phyloP scores from a whole-genome alignment of 1,140 invertebrate species.

The Triops longicaudatus region DNA sequence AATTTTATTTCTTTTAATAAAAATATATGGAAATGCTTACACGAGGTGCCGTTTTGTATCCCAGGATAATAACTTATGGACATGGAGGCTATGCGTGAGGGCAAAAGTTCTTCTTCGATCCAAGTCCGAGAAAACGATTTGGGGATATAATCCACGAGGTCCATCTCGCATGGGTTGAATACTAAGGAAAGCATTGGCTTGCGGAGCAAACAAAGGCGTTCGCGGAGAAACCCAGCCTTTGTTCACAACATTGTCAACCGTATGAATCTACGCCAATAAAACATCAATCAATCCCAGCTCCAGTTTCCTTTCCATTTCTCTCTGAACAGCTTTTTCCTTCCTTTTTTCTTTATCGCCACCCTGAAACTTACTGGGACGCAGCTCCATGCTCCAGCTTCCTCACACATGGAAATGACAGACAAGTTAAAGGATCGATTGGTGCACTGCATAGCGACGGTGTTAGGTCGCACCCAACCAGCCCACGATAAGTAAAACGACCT shows the following conservation, averaged over 20 bases:
- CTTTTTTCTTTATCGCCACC: not conserved
- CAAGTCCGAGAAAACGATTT: not conserved
- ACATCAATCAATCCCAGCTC: not conserved
- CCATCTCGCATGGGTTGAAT: slow-evolving; percentile 1
- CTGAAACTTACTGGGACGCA: not conserved
- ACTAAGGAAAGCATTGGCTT: not conserved
- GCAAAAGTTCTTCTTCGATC: not conserved
- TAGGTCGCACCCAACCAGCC: not conserved
- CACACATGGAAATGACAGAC: slow-evolving; percentile 7
- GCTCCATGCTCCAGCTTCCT: not conserved
- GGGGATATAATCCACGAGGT: not conserved
- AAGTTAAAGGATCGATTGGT: slow-evolving; percentile 3
- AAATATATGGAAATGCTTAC: not conserved
- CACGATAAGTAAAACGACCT: slow-evolving; percentile 2
- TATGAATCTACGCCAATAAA: slow-evolving; percentile 2
- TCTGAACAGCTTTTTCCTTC: not conserved
- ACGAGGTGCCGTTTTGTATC: not conserved
- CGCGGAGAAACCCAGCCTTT: not conserved
- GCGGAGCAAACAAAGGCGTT: not conserved
- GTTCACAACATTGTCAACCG: not conserved
- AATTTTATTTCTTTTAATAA: no score
- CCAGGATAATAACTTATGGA: not conserved
- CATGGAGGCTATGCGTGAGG: not conserved
- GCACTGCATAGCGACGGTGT: not conserved
- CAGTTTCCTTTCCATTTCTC: not conserved